Percentiles rank a stretch among this genome's conserved stretches.
Conservation (phyloP, 2,888 invertebrate species). For the Drosophila algonquin region DNA sequence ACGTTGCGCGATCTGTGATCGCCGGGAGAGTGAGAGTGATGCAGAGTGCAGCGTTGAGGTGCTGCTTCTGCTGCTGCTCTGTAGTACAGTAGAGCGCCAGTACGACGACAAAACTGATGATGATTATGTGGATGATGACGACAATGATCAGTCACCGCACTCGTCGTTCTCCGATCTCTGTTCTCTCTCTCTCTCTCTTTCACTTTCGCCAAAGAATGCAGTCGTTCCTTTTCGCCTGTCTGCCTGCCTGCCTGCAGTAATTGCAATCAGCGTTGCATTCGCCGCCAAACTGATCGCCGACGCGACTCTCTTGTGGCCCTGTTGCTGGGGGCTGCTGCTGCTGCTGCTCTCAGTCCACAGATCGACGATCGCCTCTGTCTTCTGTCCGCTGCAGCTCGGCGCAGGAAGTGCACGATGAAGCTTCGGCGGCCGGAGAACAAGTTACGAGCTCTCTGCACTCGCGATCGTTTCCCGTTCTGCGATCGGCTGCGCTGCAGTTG, state of each 20-base stretch:
- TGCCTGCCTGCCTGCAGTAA: conserved; percentile 46
- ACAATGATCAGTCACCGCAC: conserved; percentile 42
- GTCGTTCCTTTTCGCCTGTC: conserved; percentile 39
- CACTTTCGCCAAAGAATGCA: conserved; percentile 69
- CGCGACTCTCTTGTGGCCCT: conserved; percentile 37
- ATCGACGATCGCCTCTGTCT: conserved; percentile 51
- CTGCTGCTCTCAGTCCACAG: conserved; percentile 36
- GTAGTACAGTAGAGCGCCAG: conserved; percentile 41
- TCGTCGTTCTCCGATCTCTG: conserved; percentile 13
- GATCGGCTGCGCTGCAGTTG: conserved; percentile 46
- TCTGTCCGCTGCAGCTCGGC: conserved; percentile 37
- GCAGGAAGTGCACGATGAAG: conserved; percentile 78
- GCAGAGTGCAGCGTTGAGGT: conserved; percentile 32
- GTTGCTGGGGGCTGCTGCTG: conserved; percentile 61
- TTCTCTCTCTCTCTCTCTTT: conserved; percentile 46
- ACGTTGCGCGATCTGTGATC: conserved; percentile 46
- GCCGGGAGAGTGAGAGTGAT: conserved; percentile 27
- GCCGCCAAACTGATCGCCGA: conserved; percentile 71
- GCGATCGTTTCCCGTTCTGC: conserved; percentile 44
- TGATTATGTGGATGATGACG: conserved; percentile 17
- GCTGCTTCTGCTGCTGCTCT: conserved; percentile 23
- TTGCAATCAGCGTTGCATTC: conserved; percentile 77
- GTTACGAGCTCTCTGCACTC: conserved; percentile 58
- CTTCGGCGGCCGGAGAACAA: conserved; percentile 60
- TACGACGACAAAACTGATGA: conserved; percentile 29